Base-by-base conservation (phyloP, 2,113 vertebrate species). In the Cyprinodon tularosa region DNA sequence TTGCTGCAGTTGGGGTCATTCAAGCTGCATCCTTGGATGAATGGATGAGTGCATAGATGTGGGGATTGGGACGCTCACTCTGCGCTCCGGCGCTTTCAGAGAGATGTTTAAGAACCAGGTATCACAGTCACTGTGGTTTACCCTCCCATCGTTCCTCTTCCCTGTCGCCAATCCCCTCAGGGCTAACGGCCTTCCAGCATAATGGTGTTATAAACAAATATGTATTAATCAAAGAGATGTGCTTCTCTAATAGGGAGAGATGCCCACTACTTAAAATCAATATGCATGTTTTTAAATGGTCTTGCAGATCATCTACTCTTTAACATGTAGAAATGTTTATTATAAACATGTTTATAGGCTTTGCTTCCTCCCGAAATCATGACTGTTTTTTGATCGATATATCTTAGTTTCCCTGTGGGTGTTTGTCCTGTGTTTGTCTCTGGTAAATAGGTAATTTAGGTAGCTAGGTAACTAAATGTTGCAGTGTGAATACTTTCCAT, bases 311-410 rank as follows among this genome's bases (percentile, higher is more conserved):
- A 65, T 88, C 78, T 86, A 82, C 78, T 89, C 81, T 87, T 87
- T 81, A 90, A 93, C 90, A 90, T 83, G 87, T 93, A 93, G 91
- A 93, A 85, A n/a, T n/a, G n/a, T n/a, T n/a, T n/a, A n/a, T n/a
- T n/a, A n/a, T n/a, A n/a, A n/a, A n/a, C n/a, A n/a, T n/a, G n/a
- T n/a, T n/a, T n/a, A n/a, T n/a, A n/a, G n/a, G n/a, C n/a, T n/a
- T n/a, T n/a, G n/a, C n/a, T n/a, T n/a, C n/a, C n/a, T n/a, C n/a
- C n/a, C n/a, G n/a, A n/a, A n/a, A n/a, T n/a, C n/a, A n/a, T n/a
- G n/a, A n/a, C n/a, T n/a, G n/a, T n/a, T n/a, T n/a, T n/a, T n/a
- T n/a, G n/a, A n/a, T n/a, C n/a, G n/a, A n/a, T n/a, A n/a, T n/a
- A n/a, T n/a, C n/a, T n/a, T n/a, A n/a, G n/a, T n/a, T n/a, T n/a